These are phyloP conservation scores for Sturnus vulgaris DNA, from an alignment of 2,113 vertebrate species.

Conservation along the genomic window DNA sequence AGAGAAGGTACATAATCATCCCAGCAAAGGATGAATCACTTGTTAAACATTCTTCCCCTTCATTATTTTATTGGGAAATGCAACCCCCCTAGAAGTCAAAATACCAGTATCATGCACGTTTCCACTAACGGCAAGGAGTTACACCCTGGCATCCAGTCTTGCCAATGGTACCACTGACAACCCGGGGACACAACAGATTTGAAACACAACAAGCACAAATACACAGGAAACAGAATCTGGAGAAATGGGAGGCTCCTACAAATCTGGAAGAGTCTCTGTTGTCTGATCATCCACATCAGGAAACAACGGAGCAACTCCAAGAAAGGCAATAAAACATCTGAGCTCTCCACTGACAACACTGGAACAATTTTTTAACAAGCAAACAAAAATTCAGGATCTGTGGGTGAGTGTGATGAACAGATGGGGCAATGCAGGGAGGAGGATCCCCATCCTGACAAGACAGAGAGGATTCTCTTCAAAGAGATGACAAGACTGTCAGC, in stretches of 20 bases:
- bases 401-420: neutral
- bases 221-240: neutral
- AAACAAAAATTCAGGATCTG: neutral
- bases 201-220: neutral
- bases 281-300: neutral
- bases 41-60: neutral
- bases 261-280: neutral
- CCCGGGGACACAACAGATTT: neutral
- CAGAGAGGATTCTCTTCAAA: neutral
- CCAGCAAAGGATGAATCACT: constrained; percentile 6
- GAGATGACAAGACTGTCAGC: neutral
- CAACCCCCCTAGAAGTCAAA: neutral
- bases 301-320: neutral
- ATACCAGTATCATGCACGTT: neutral
- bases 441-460: neutral
- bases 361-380: neutral
- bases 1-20: neutral
- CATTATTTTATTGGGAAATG: neutral
- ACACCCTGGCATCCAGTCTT: neutral
- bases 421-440: neutral
- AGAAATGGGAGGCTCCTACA: neutral
- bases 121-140: neutral
- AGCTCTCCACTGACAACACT: neutral
- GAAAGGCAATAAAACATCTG: neutral
- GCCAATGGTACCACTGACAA: neutral